Evolutionary conservation across 1,140 invertebrate species (phyloP).

Genomic region (Cydia strobilella): DNA sequence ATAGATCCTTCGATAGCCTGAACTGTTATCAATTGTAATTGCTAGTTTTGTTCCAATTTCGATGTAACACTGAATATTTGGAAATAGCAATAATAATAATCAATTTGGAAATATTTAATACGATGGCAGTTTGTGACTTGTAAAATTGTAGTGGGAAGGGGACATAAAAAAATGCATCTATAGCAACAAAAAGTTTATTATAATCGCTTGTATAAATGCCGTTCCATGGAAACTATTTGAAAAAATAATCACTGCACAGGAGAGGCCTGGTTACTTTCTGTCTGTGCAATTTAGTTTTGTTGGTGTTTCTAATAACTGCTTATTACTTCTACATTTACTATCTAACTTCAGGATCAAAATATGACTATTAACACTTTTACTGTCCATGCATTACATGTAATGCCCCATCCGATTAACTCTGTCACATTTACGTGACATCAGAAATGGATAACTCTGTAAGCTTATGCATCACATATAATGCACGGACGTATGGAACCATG

Average conservation of each 20-base stretch:
- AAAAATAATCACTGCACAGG: no score
- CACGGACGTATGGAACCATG: no score
- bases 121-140: slow-evolving; percentile 25
- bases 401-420: no score
- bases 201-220: no score
- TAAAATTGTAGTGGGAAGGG: slow-evolving; percentile 1
- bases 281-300: slow-evolving; percentile 5
- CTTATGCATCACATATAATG: no score
- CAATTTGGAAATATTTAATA: slow-evolving; percentile 3
- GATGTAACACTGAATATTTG: neutral
- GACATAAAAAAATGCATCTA: neutral
- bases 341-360: neutral
- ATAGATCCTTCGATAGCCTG: neutral
- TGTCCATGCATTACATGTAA: no score
- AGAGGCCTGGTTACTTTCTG: neutral
- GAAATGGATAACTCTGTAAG: no score
- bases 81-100: slow-evolving; percentile 7
- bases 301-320: neutral
- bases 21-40: neutral
- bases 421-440: no score
- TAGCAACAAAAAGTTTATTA: neutral
- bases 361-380: no score
- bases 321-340: neutral
- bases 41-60: neutral
- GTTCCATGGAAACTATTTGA: no score